These are phyloP conservation scores for Aphidius colemani DNA, from an alignment of 2,888 invertebrate genomes.

Conservation along the genomic window DNA sequence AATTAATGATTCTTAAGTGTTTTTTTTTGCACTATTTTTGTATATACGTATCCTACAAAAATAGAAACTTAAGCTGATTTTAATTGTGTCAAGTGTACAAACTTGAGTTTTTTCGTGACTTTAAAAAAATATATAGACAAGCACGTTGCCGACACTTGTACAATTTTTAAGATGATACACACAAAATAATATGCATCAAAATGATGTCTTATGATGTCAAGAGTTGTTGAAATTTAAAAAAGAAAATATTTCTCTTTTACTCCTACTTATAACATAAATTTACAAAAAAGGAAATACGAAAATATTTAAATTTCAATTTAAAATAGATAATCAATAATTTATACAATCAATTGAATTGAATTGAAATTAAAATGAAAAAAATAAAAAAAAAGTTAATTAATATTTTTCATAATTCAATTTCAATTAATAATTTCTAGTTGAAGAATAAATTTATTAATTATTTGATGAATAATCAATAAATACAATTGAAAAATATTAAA, in stretches of 20 bases:
- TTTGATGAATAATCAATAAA: too few relatives aligned
- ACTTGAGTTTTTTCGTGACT: conserved; percentile 42
- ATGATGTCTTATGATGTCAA: neutral
- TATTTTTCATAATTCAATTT: neutral
- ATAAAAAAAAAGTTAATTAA: neutral
- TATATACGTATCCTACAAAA: conserved; percentile 43
- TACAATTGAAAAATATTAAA: too few relatives aligned
- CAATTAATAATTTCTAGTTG: too few relatives aligned
- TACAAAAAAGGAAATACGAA: too few relatives aligned
- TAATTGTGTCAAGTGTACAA: conserved; percentile 57
- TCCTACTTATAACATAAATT: too few relatives aligned
- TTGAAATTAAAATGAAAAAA: conserved; percentile 2
- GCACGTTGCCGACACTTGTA: conserved; percentile 27
- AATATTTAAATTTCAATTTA: too few relatives aligned
- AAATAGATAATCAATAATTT: neutral
- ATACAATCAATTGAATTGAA: too few relatives aligned
- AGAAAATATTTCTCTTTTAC: too few relatives aligned
- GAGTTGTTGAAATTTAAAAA: neutral
- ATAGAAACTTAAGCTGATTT: conserved; percentile 57
- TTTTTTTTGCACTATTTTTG: conserved; percentile 6
- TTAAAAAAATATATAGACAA: conserved; percentile 36
- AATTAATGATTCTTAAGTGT: neutral
- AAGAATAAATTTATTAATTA: too few relatives aligned
- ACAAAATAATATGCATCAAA: too few relatives aligned
- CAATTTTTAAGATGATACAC: too few relatives aligned